phyloP scores from a whole-genome alignment of 53 echinoderm and acorn worm genomes.

The Paracentrotus lividus region DNA sequence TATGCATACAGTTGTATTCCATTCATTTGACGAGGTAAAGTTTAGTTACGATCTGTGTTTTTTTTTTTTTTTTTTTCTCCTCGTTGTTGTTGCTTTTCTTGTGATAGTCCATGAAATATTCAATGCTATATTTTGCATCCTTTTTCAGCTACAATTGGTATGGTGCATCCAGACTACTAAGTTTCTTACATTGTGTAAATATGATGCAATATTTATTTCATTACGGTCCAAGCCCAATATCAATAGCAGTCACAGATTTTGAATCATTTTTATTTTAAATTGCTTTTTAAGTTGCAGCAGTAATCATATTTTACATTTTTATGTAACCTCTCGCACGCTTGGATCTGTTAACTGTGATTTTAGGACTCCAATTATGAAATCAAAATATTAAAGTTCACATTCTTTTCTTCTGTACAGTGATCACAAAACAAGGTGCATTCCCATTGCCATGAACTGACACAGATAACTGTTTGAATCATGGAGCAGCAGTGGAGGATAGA shows the following conservation, averaged over 20 bases:
- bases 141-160: too few relatives aligned
- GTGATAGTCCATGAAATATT: too few relatives aligned
- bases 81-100: too few relatives aligned
- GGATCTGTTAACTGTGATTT: not conserved
- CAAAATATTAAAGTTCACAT: not conserved
- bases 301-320: not conserved
- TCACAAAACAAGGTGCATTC: slow-evolving; percentile 13
- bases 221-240: not conserved
- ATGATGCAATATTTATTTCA: not conserved
- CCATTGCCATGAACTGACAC: slow-evolving; percentile 43
- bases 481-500: slow-evolving; percentile 48
- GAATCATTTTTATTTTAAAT: too few relatives aligned
- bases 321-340: too few relatives aligned
- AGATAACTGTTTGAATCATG: slow-evolving; percentile 32
- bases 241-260: too few relatives aligned
- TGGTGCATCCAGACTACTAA: not conserved
- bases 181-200: not conserved
- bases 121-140: too few relatives aligned
- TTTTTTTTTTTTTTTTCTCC: too few relatives aligned
- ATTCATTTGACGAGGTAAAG: not conserved
- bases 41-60: too few relatives aligned
- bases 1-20: not conserved
- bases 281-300: not conserved
- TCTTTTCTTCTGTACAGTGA: not conserved
- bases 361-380: not conserved